phyloP scores from a whole-genome alignment of 1,140 invertebrate genomes.

The Drosophila busckii region DNA sequence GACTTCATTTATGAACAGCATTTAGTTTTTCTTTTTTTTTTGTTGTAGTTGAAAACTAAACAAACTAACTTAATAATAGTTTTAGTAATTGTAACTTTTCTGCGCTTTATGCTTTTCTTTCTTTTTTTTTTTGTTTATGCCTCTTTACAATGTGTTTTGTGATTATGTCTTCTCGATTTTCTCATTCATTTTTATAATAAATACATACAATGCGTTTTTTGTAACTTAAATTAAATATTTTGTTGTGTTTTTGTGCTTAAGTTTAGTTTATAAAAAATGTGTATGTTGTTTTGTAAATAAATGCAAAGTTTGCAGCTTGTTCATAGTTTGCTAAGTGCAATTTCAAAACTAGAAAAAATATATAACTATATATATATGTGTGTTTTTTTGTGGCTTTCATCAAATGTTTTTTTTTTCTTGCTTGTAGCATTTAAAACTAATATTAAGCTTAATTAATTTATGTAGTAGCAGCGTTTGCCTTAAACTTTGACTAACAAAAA shows the following conservation, averaged over 20 bases:
- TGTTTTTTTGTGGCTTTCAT: not conserved
- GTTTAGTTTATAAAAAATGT: constrained; percentile 13
- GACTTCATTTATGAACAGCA: constrained; percentile 51
- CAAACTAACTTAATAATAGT: constrained; percentile 1
- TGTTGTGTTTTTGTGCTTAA: not conserved
- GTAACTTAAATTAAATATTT: constrained; percentile 1
- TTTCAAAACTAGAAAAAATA: constrained; percentile 7
- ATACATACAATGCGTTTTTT: constrained; percentile 28
- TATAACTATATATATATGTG: constrained; percentile 5
- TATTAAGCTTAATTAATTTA: too few species aligned
- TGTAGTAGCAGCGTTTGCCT: too few species aligned
- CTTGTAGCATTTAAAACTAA: constrained; percentile 6
- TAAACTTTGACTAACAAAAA: too few species aligned
- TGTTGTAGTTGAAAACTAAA: not conserved
- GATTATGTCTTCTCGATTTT: constrained; percentile 14
- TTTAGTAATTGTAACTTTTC: constrained; percentile 7
- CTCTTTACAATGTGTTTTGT: constrained; percentile 61
- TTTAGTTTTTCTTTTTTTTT: constrained; percentile 8
- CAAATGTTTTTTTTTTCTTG: not conserved
- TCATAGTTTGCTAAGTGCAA: constrained; percentile 38
- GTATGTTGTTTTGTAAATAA: constrained; percentile 40
- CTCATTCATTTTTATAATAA: constrained; percentile 40
- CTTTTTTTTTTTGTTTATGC: constrained; percentile 36
- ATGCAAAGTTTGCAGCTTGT: constrained; percentile 64
- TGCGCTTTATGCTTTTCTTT: constrained; percentile 18